Evolutionary conservation across 2,113 vertebrate species (phyloP).

Genomic region (Malurus alboscapulatus): DNA sequence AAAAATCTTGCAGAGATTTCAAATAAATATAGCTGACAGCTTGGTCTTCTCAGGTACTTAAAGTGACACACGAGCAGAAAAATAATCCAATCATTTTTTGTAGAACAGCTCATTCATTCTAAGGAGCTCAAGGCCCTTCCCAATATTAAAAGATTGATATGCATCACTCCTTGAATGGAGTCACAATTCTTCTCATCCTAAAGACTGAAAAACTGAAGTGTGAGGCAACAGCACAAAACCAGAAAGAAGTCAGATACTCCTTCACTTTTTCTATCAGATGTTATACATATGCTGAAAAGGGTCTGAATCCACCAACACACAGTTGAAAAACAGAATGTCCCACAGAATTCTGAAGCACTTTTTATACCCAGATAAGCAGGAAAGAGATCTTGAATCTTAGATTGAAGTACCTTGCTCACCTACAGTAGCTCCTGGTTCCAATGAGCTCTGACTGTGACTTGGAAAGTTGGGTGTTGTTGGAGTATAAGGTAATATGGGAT

Average conservation of each 20-base stretch:
- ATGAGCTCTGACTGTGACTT: constrained; percentile 65
- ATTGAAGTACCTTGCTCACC: constrained; percentile 73
- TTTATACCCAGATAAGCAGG: background rate
- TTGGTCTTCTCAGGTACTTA: background rate
- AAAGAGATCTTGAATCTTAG: background rate
- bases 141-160: background rate
- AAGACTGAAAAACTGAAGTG: background rate
- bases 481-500: constrained; percentile 65
- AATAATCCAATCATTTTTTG: background rate
- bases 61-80: background rate
- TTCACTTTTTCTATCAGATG: background rate
- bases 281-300: background rate
- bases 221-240: background rate
- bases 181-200: background rate
- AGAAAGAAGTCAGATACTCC: background rate
- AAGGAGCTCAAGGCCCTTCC: background rate
- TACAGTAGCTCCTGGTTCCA: constrained; percentile 76
- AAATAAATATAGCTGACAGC: background rate
- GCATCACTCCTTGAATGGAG: background rate
- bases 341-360: background rate
- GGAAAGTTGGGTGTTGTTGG: constrained; percentile 57
- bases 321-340: background rate
- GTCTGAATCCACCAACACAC: background rate
- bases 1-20: background rate
- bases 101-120: background rate